Conservation (phyloP, 2,113 vertebrate genomes). For the Chiloscyllium plagiosum region DNA sequence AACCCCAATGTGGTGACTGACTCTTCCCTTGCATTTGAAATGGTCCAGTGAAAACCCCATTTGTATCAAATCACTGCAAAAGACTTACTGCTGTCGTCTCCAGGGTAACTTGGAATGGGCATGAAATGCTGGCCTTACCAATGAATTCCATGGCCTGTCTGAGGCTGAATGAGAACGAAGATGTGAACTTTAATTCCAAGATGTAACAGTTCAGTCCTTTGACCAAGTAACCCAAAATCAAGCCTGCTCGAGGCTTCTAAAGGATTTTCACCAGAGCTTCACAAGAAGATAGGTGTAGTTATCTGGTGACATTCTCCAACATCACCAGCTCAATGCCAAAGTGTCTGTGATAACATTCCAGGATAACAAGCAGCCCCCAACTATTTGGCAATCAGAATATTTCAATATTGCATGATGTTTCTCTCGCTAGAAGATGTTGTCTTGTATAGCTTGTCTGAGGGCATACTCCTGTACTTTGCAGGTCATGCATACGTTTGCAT, state of each 20-base stretch:
- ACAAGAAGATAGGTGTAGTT: not conserved
- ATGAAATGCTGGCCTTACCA: too few species aligned
- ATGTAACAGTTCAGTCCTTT: not conserved
- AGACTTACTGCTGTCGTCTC: too few species aligned
- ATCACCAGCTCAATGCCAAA: not conserved
- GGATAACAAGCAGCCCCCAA: not conserved
- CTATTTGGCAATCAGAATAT: not conserved
- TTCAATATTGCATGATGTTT: not conserved
- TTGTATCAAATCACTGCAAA: too few species aligned
- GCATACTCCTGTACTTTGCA: not conserved
- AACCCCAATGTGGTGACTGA: too few species aligned
- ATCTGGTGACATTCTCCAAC: not conserved
- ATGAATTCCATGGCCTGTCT: too few species aligned
- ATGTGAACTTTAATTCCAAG: too few species aligned
- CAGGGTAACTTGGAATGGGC: too few species aligned
- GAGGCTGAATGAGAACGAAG: too few species aligned
- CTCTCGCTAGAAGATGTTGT: not conserved
- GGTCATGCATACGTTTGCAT: not conserved
- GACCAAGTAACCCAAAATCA: not conserved
- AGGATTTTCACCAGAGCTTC: not conserved
- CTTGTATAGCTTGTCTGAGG: not conserved
- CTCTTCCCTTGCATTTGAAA: too few species aligned
- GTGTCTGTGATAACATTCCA: not conserved
- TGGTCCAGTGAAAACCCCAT: too few species aligned
- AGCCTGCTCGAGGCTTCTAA: not conserved